Evolutionary conservation across 2,797 vertebrate genomes (phyloP).

Genomic region (Glyptemys insculpta): DNA sequence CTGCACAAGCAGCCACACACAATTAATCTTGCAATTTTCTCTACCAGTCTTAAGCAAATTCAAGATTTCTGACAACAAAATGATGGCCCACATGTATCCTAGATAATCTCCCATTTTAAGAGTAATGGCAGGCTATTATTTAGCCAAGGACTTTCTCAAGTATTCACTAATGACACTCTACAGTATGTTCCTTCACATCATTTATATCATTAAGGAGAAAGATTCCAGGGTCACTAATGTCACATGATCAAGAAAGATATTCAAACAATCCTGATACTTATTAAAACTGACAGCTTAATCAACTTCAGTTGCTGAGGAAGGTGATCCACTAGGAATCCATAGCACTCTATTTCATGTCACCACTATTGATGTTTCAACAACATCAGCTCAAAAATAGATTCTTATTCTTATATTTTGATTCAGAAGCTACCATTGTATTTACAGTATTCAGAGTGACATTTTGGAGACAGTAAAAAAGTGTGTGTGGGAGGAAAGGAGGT

Average conservation of each 20-base stretch:
- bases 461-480: neutral
- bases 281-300: neutral
- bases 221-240: neutral
- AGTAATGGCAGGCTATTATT: neutral
- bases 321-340: neutral
- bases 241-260: constrained; percentile 18
- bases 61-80: neutral
- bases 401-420: neutral
- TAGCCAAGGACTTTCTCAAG: neutral
- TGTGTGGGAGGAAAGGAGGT: neutral
- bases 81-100: neutral
- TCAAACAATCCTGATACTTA: neutral
- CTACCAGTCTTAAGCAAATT: neutral
- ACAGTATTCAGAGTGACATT: neutral
- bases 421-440: neutral
- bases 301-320: neutral
- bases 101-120: neutral
- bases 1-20: neutral
- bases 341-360: neutral
- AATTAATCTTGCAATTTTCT: constrained; percentile 5
- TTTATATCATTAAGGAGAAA: neutral
- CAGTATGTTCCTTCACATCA: neutral
- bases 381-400: neutral
- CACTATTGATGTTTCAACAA: neutral
- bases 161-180: neutral